Percentiles rank a stretch among this genome's conserved stretches.
phyloP scores from a whole-genome alignment of 2,113 vertebrate genomes.

The Xyliphius kryptos region DNA sequence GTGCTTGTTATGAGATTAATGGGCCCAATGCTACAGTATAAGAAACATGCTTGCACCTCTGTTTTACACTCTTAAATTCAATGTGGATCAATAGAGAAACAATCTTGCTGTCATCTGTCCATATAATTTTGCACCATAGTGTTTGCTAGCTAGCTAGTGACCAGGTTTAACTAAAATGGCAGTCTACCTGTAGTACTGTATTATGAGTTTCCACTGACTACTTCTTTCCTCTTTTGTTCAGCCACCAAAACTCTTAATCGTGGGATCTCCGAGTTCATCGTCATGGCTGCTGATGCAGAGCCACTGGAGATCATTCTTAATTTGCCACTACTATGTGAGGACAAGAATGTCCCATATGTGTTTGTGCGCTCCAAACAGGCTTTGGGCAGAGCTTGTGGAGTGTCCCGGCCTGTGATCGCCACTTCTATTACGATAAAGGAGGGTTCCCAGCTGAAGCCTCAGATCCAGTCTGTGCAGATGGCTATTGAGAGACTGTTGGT shows the following conservation, averaged over 20 bases:
- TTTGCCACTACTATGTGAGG: conserved; percentile 88
- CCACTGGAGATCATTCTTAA: conserved; percentile 96
- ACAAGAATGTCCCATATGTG: conserved; percentile 95
- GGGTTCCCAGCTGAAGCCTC: conserved; percentile 92
- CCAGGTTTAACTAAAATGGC: too few relatives aligned
- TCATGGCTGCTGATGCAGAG: conserved; percentile 94
- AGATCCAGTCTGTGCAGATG: conserved; percentile 93
- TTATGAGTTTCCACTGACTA: too few relatives aligned
- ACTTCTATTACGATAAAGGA: conserved; percentile 97
- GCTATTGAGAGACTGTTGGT: conserved; percentile 93
- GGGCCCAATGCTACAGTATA: too few relatives aligned
- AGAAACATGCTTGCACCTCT: too few relatives aligned
- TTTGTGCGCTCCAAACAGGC: conserved; percentile 97
- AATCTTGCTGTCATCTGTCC: too few relatives aligned
- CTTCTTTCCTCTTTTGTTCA: too few relatives aligned
- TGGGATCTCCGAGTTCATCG: conserved; percentile 93
- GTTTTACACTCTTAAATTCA: too few relatives aligned
- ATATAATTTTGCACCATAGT: too few relatives aligned
- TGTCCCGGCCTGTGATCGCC: conserved; percentile 89
- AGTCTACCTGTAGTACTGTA: neutral
- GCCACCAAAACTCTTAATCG: conserved; percentile 96
- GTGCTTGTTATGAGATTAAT: too few relatives aligned
- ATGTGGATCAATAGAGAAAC: too few relatives aligned
- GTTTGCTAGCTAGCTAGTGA: too few relatives aligned
- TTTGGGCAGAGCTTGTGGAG: conserved; percentile 85